Evolutionary conservation across 2,797 vertebrate species (phyloP), one percentile per base, ranked within the genome.

Genomic region (Buceros bicornis): DNA sequence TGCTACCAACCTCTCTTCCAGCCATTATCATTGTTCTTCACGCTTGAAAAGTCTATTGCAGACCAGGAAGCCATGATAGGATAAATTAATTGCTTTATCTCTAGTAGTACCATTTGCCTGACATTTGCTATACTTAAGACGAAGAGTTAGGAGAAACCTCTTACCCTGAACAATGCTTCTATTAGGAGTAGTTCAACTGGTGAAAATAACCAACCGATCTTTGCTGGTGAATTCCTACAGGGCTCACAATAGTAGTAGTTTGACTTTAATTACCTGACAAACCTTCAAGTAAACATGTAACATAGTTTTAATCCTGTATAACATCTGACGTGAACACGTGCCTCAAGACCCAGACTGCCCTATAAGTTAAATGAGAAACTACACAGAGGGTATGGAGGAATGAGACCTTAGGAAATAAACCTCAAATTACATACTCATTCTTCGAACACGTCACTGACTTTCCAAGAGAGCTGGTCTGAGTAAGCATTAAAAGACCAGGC

Each of bases 391-490:
- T 50, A 80, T 5, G 8, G 66, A 90, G 51, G 66, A 90, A 82
- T 92, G 89, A 82, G 42, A 89, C 28, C 1, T 94, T 72, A 79
- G 48, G 71, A 91, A 92, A 93, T 76, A 89, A 79, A 40, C 37
- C 70, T 48, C 31, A 60, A 71, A 66, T 77, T 71, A 93, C 40
- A 74, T 85, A 76, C 26, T 73, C 24, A 29, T 66, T 69, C 47
- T 82, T 74, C 57, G 90, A 82, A 84, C 45, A 60, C 45, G 87
- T 62, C 43, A 88, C 11, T 76, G 56, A 79, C 70, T 79, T 90
- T 87, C 76, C n/a, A 60, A 70, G 43, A 64, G 82, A 87, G 56
- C 85, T 50, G 42, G 40, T 26, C 54, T 67, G 25, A 92, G 25
- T 24, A 83, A 93, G 47, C 57, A 69, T 31, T 65, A 83, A 57